Evolutionary conservation across 2,113 vertebrate genomes (phyloP).

Genomic region (Equus quagga): DNA sequence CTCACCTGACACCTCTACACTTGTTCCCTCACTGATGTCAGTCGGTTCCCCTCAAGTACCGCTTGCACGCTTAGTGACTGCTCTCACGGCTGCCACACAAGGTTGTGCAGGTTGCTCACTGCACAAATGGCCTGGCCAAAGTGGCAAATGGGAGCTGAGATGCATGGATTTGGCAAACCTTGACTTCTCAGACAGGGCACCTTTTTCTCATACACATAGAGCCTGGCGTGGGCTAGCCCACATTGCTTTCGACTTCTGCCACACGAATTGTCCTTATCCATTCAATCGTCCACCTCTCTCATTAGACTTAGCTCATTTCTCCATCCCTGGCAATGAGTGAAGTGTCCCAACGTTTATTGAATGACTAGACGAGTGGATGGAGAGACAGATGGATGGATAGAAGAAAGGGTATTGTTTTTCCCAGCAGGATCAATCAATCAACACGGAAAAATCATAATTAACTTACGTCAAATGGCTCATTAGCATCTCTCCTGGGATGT

Average conservation of each 20-base stretch:
- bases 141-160: background rate
- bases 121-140: background rate
- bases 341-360: background rate
- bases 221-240: fast-evolving
- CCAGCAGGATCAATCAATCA: background rate
- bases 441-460: background rate
- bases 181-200: background rate
- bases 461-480: background rate
- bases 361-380: background rate
- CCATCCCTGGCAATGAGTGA: too few species aligned
- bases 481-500: fast-evolving
- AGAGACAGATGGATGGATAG: background rate
- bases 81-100: background rate
- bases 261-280: background rate
- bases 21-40: background rate
- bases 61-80: too few species aligned
- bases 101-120: background rate
- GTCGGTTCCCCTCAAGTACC: background rate
- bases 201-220: background rate
- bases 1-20: too few species aligned
- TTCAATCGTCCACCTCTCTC: background rate
- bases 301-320: background rate
- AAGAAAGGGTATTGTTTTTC: background rate
- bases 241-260: too few species aligned
- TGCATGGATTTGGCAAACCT: background rate